Evolutionary conservation across 1,140 invertebrate genomes (phyloP), one percentile per base, ranked within the genome.

Genomic region (Cephus cinctus): DNA sequence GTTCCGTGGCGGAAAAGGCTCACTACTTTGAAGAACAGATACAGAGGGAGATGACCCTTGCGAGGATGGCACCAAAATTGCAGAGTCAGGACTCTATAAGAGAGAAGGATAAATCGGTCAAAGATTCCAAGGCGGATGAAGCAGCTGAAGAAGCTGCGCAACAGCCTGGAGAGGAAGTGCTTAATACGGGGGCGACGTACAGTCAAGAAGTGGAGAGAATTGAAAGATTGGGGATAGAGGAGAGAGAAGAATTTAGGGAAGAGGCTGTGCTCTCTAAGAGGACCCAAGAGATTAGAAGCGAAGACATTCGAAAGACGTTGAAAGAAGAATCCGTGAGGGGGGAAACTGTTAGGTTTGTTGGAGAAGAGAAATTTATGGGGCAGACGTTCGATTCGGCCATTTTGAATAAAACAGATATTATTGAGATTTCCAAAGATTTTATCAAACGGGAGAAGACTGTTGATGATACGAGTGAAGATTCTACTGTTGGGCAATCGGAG

Each of bases 11-110:
- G n/a, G 75, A 77, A 25, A 77, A 77, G 39, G 74, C 73, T 0
- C 73, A 76, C 25, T 77, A 77, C 18, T 77, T 77, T 18, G 75
- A 77, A 31, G 72, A 77, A 36, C 71, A 75, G 32, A 77, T 77
- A 54, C 75, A 76, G 14, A 75, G 65, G 15, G 75, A 77, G 36
- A 54, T 65, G 9, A 56, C 54, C 11, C 40, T 53, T 23, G 42
- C 42, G 21, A 16, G 31, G 48, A 38, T 48, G 48, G 14, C 36
- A 3, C 43, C 45, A 0, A 55, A 52, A 21, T 12, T 50, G 1
- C 43, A 43, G 15, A 40, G 27, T 4, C 52, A 49, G 42, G 56
- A 58, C 4, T 49, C 44, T 14, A 11, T 22, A n/a, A 41, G n/a
- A 18, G 9, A 19, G 3, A 16, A 42, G 20, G 14, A 48, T 30